Evolutionary conservation across 2,797 vertebrate species (phyloP).

Genomic region (Distichodus sexfasciatus): DNA sequence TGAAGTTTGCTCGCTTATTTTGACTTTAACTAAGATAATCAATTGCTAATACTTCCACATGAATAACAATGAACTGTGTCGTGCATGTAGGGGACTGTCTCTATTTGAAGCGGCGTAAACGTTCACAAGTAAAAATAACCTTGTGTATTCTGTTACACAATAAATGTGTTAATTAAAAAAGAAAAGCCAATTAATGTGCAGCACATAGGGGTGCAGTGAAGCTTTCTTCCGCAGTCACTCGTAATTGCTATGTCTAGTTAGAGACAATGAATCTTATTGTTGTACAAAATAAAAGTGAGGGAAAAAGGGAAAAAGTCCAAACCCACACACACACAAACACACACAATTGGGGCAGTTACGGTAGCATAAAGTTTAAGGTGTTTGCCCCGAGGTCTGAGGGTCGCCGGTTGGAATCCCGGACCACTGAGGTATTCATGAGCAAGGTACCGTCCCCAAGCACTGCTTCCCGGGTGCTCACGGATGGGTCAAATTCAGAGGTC

Average conservation of each 20-base stretch:
- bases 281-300: constrained; percentile 23
- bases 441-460: no score
- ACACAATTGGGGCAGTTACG: no score
- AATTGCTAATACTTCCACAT: no score
- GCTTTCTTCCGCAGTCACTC: constrained; percentile 34
- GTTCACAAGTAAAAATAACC: constrained; percentile 12
- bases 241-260: constrained; percentile 50
- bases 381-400: no score
- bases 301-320: background rate
- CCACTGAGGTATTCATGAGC: no score
- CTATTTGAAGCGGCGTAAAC: background rate
- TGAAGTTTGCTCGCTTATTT: no score
- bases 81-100: background rate
- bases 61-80: no score
- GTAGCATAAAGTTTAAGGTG: no score
- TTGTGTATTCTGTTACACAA: background rate
- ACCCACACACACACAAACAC: background rate
- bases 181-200: constrained; percentile 38
- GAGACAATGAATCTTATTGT: constrained; percentile 46
- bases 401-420: no score
- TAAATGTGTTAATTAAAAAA: constrained; percentile 39
- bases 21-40: no score
- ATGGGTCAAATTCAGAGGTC: no score
- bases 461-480: no score
- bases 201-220: constrained; percentile 14